Conservation (phyloP, 2,113 vertebrate species). For the Microcebus tavaratra region DNA sequence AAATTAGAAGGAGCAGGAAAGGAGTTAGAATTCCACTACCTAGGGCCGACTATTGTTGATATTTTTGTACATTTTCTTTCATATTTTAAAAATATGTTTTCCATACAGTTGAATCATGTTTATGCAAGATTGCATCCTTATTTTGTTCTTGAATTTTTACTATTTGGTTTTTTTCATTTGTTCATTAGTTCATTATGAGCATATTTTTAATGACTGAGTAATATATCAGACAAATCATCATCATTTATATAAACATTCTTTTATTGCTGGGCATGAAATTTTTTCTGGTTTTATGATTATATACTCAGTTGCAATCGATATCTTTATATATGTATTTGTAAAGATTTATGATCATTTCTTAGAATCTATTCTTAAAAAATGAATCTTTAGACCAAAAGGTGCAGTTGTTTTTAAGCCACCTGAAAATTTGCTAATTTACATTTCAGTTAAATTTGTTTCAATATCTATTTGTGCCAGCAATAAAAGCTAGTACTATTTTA, state of each 20-base stretch:
- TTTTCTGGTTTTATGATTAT: not conserved
- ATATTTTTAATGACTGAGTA: not conserved
- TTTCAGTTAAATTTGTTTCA: not conserved
- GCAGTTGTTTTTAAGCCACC: not conserved
- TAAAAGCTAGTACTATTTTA: not conserved
- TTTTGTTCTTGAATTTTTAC: not conserved
- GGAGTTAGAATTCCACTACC: not conserved
- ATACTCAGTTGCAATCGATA: not conserved
- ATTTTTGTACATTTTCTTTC: not conserved
- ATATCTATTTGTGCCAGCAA: not conserved
- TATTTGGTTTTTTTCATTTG: not conserved
- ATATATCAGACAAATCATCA: not conserved
- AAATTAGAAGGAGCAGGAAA: not conserved
- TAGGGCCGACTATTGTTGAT: not conserved
- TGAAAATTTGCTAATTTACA: not conserved
- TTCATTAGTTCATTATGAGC: not conserved
- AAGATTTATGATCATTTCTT: not conserved
- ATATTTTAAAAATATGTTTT: not conserved
- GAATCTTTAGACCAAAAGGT: not conserved
- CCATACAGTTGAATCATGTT: not conserved
- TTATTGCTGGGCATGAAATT: not conserved
- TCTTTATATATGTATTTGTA: not conserved
- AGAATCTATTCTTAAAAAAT: not conserved
- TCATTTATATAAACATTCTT: not conserved
- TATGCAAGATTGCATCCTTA: not conserved